Conservation (phyloP, 2,113 vertebrate species). For the Andinoacara biseriatus region DNA sequence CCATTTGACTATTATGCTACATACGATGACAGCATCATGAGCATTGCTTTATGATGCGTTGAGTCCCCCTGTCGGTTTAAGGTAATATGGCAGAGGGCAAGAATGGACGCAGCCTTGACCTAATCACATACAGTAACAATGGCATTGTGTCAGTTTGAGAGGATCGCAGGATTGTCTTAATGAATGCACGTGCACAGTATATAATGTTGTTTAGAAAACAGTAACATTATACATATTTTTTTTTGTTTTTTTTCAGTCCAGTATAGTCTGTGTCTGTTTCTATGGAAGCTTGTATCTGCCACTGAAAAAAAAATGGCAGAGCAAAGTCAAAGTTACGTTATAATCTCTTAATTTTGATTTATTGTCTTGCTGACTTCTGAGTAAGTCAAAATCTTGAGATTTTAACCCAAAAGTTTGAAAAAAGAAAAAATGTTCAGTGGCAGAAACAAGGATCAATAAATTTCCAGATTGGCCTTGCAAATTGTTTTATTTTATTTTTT, state of each 20-base stretch:
- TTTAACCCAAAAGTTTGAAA: no score
- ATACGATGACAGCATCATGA: slow-evolving; percentile 40
- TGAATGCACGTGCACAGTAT: neutral
- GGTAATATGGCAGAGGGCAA: neutral
- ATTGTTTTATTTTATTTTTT: no score
- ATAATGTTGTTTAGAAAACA: neutral
- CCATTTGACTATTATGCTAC: slow-evolving; percentile 14
- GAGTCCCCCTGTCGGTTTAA: slow-evolving; percentile 55
- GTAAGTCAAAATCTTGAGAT: no score
- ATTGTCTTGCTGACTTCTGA: no score
- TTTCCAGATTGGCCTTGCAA: no score
- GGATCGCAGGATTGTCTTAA: neutral
- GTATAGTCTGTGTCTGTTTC: neutral
- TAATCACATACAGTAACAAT: slow-evolving; percentile 16
- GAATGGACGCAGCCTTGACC: slow-evolving; percentile 14
- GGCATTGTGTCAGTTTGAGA: neutral
- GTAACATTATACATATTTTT: no score
- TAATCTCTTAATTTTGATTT: no score
- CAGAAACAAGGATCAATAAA: no score
- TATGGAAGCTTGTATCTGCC: neutral
- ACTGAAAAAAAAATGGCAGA: no score
- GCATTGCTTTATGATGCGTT: slow-evolving; percentile 19
- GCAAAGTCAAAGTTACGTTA: no score
- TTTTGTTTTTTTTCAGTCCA: neutral
- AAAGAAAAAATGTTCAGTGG: no score